Evolutionary conservation across 64 coral and sea anemone genomes (phyloP).

Genomic region (Montipora foliosa): DNA sequence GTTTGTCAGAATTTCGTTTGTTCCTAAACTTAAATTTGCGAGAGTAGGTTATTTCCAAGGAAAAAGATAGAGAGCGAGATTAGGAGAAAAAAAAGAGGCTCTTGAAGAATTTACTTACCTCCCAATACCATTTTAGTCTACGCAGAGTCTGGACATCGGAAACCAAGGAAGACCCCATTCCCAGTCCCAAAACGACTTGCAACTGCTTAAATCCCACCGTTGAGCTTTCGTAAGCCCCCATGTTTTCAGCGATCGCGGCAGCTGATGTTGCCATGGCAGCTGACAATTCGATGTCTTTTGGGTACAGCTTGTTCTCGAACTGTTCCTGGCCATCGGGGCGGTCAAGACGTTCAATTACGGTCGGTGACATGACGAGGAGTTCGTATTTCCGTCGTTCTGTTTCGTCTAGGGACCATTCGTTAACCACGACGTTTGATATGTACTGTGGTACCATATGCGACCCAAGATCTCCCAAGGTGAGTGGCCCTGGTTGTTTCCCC

Average conservation of each 20-base stretch:
- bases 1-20: too few species aligned
- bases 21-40: too few species aligned
- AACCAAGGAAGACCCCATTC: conserved; percentile 4
- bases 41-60: too few species aligned
- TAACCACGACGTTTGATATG: background rate
- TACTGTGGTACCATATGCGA: too few species aligned
- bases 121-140: background rate
- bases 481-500: too few species aligned
- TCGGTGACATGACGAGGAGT: conserved; percentile 24
- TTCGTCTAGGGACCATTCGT: conserved; percentile 7
- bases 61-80: too few species aligned
- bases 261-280: conserved; percentile 90
- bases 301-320: conserved; percentile 47
- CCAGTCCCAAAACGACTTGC: conserved; percentile 74
- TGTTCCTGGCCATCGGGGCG: background rate
- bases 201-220: conserved; percentile 67
- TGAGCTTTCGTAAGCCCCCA: conserved; percentile 23
- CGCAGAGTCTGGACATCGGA: background rate
- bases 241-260: conserved; percentile 40
- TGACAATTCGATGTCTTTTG: conserved; percentile 68
- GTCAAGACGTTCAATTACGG: conserved; percentile 17
- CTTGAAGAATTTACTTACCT: background rate
- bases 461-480: too few species aligned
- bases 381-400: background rate
- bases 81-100: too few species aligned